Conservation (phyloP, 2,888 invertebrate genomes). For the Aporophyla lueneburgensis region DNA sequence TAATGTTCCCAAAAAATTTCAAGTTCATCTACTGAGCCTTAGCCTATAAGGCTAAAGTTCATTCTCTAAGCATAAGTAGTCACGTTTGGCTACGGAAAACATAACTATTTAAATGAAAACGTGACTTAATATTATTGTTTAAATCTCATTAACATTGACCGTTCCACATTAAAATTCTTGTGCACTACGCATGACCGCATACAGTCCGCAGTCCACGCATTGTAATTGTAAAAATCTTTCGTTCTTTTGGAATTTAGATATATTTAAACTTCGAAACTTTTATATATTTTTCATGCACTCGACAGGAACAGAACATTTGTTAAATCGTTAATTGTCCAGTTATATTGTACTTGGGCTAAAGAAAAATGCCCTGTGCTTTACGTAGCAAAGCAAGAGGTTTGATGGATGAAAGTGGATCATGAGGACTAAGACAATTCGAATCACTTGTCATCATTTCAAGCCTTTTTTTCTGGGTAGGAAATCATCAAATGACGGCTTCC, state of each 20-base stretch:
- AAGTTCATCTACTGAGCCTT: conserved; percentile 6
- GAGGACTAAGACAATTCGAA: not conserved
- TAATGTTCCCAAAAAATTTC: not conserved
- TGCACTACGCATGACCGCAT: conserved; percentile 36
- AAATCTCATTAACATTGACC: conserved; percentile 50
- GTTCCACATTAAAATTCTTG: conserved; percentile 55
- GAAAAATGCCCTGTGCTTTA: not conserved
- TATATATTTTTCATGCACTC: not conserved
- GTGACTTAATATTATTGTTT: conserved; percentile 42
- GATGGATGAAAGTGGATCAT: not conserved
- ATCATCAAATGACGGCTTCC: too few species aligned
- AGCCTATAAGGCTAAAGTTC: not conserved
- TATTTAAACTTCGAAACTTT: not conserved
- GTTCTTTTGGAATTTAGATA: conserved; percentile 6
- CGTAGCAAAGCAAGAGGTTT: too few species aligned
- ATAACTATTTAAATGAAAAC: conserved; percentile 23
- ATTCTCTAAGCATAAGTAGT: not conserved
- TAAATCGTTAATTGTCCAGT: not conserved
- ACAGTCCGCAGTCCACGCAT: conserved; percentile 7
- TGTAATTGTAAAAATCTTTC: conserved; percentile 37
- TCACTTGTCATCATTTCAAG: not conserved
- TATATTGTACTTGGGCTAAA: not conserved
- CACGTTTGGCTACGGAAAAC: conserved; percentile 10
- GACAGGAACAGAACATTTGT: not conserved
- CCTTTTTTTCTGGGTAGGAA: too few species aligned